Percentiles rank a stretch among this genome's conserved stretches.
Evolutionary conservation across 2,888 invertebrate genomes (phyloP).

Genomic region (Lamellibrachia satsuma): DNA sequence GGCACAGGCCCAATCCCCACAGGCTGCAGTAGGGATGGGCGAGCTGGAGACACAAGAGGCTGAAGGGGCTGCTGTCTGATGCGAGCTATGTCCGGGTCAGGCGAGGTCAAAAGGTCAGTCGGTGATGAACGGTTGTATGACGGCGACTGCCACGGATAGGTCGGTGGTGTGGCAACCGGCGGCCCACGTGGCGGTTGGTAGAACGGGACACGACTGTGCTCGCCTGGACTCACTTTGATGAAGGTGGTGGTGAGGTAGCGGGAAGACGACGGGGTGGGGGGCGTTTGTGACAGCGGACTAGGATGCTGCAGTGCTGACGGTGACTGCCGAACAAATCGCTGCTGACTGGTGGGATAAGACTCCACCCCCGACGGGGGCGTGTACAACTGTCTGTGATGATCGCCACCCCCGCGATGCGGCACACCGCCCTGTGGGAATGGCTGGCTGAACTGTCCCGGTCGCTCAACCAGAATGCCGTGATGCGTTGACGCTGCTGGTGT

Average conservation of each 20-base stretch:
- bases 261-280: not conserved
- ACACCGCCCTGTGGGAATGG: not conserved
- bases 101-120: not conserved
- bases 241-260: not conserved
- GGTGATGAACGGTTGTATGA: not conserved
- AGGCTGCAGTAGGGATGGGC: not conserved
- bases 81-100: not conserved
- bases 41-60: not conserved
- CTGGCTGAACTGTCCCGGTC: not conserved
- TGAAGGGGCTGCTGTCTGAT: not conserved
- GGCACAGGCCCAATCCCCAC: not conserved
- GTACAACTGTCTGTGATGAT: conserved; percentile 3
- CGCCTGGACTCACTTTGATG: not conserved
- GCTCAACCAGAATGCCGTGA: not conserved
- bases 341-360: not conserved
- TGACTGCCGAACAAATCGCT: not conserved
- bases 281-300: not conserved
- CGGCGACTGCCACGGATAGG: not conserved
- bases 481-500: not conserved
- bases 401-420: not conserved
- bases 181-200: not conserved
- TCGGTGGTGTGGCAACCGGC: not conserved
- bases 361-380: not conserved
- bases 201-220: not conserved
- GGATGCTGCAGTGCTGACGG: not conserved